These are phyloP conservation scores for Anser cygnoides DNA, from an alignment of 2,113 vertebrate species.

Conservation along the genomic window DNA sequence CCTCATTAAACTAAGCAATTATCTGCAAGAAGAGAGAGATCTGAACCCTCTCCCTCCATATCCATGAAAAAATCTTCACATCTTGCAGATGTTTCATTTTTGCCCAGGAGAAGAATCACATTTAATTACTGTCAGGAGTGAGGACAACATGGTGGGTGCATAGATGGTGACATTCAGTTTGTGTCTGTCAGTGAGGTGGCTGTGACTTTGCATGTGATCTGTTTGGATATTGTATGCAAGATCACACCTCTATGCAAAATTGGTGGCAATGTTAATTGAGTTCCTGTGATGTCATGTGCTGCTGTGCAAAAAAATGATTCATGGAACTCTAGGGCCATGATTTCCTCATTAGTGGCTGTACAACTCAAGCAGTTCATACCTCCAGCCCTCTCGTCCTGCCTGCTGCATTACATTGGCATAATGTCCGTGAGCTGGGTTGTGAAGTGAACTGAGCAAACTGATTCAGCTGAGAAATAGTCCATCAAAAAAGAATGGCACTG, in stretches of 20 bases:
- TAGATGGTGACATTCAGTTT: not conserved
- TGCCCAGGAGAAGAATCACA: not conserved
- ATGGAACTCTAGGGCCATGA: not conserved
- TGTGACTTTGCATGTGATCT: not conserved
- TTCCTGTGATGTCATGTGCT: not conserved
- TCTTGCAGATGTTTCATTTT: conserved; percentile 71
- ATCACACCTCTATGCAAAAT: not conserved
- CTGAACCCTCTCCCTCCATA: conserved; percentile 24
- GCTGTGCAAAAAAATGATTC: not conserved
- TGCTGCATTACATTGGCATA: not conserved
- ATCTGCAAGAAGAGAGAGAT: conserved; percentile 42
- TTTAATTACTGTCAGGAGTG: conserved; percentile 24
- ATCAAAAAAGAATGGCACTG: not conserved
- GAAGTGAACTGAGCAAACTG: not conserved
- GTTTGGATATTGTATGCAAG: not conserved
- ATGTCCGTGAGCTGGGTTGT: not conserved
- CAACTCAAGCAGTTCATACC: not conserved
- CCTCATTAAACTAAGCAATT: conserved; percentile 79
- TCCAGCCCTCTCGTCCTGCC: not conserved
- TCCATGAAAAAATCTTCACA: not conserved
- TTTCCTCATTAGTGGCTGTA: not conserved
- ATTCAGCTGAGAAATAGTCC: not conserved
- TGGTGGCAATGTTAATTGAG: not conserved
- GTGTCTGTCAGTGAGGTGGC: not conserved
- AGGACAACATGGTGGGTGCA: not conserved